These are phyloP conservation scores for Menura novaehollandiae DNA, from an alignment of 2,113 vertebrate genomes.

Conservation along the genomic window DNA sequence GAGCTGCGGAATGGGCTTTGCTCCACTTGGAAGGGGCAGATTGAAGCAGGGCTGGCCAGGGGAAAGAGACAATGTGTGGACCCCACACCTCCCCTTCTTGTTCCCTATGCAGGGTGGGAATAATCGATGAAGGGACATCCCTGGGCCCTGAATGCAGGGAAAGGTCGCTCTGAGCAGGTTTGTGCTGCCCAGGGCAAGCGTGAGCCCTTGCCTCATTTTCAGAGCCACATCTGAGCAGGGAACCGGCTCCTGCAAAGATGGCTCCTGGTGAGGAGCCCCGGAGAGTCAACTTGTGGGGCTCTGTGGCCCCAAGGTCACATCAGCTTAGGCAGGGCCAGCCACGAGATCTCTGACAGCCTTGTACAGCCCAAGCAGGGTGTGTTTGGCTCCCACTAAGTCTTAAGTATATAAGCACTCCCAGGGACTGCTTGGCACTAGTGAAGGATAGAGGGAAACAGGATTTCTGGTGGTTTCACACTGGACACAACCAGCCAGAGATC, in stretches of 20 bases:
- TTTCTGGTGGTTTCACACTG: not conserved
- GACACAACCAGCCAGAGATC: not conserved
- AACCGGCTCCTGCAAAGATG: not conserved
- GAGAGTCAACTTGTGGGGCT: not conserved
- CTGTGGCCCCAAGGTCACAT: not conserved
- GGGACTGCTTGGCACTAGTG: not conserved
- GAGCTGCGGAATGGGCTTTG: not conserved
- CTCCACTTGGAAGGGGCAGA: not conserved
- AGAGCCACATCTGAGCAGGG: not conserved
- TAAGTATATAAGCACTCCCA: not conserved
- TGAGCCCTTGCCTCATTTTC: not conserved
- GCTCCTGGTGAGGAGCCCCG: not conserved
- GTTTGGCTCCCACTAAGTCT: not conserved
- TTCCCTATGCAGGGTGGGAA: accelerated
- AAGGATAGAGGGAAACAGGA: not conserved
- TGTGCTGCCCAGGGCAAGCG: not conserved
- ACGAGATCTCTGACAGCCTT: not conserved
- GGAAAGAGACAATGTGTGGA: not conserved
- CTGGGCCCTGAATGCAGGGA: not conserved
- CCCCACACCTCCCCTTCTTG: not conserved
- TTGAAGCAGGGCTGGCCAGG: not conserved
- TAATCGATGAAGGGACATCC: not conserved
- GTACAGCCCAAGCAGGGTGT: accelerated
- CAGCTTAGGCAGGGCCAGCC: not conserved
- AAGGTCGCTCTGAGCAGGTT: not conserved